Evolutionary conservation across 2,113 vertebrate species (phyloP).

Genomic region (Raphicerus campestris): DNA sequence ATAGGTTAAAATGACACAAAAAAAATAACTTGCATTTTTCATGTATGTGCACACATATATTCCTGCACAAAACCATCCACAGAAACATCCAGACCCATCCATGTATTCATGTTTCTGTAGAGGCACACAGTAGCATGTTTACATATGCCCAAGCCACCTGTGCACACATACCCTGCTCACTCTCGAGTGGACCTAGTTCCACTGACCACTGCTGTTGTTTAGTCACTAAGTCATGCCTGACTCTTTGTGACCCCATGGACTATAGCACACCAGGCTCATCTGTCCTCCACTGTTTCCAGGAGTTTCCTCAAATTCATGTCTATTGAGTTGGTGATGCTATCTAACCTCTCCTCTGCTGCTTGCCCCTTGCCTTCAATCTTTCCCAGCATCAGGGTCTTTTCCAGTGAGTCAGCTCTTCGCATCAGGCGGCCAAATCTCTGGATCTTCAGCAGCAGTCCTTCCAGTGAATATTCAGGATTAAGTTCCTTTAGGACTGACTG

Average conservation of each 20-base stretch:
- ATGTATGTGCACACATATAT: neutral
- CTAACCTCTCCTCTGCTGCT: neutral
- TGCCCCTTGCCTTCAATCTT: neutral
- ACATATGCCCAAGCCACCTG: fast-evolving
- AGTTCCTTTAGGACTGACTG: neutral
- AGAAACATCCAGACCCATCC: neutral
- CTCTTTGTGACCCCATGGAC: neutral
- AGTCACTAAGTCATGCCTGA: neutral
- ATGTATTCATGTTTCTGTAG: neutral
- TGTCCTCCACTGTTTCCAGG: neutral
- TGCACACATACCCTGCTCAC: neutral
- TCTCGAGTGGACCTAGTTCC: neutral
- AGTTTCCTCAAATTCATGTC: neutral
- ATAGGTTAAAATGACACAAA: neutral
- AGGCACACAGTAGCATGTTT: fast-evolving
- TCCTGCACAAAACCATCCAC: too few species aligned
- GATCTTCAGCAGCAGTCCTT: neutral
- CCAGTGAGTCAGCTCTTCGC: neutral
- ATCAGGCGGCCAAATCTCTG: neutral
- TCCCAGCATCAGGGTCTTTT: neutral
- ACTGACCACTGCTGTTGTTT: neutral
- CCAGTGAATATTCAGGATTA: neutral
- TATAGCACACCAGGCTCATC: neutral
- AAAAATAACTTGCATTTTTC: fast-evolving
- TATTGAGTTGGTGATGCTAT: neutral